Evolutionary conservation across 2,888 invertebrate genomes (phyloP), one percentile per base, ranked within the genome.

Genomic region (Pheosia tremula): DNA sequence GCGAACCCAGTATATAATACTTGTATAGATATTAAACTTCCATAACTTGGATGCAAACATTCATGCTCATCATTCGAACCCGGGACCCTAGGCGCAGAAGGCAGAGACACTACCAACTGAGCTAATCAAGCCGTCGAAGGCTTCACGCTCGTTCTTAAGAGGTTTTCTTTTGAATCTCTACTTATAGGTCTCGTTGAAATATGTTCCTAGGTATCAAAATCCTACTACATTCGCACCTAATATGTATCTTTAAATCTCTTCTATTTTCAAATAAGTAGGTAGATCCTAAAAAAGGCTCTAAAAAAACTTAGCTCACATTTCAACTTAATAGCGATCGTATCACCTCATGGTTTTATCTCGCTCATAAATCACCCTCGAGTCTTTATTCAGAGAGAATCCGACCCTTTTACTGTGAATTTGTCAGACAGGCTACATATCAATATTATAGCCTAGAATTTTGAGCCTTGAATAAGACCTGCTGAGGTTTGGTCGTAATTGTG

Each of bases 341-440:
- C 58, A 52, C 47, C 60, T 60, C 60, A 13, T 43, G 50, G 58
- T 47, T 56, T 60, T 58, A 58, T 58, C 57, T 60, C 45, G 36
- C 56, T 52, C 56, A 58, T 63, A 63, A 63, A 63, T 63, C 57
- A 63, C 52, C 13, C 38, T 55, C 37, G 53, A 55, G 55, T 55
- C 55, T 8, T 55, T 39, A 55, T 55, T 55, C 55, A 13, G 55
- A 36, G 52, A 13, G 47, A 56, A 56, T 41, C 39, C 56, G 56
- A 60, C 63, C 63, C 56, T 63, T 58, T 63, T 63, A 58, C 56
- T 56, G 38, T 63, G 54, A 43, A 60, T 63, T 63, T 60, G 55
- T 43, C 57, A 57, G 57, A 54, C 53, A 38, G 38, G 53, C 10
- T 37, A 55, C 55, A 55, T 55, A 54, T 54, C 38, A 38, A 54